phyloP scores from a whole-genome alignment of 2,888 invertebrate genomes.

The Lithophane leautieri region DNA sequence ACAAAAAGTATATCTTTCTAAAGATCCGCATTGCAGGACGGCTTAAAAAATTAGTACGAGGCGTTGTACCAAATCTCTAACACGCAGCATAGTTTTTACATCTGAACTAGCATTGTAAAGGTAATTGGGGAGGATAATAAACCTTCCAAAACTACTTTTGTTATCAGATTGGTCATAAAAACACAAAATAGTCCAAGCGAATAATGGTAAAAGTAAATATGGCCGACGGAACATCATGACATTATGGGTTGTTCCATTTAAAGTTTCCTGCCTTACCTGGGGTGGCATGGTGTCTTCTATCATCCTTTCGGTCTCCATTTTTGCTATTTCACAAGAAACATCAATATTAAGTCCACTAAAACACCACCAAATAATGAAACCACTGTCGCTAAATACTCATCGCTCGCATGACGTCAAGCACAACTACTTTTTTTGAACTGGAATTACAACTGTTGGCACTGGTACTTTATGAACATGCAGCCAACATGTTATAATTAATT shows the following conservation, averaged over 20 bases:
- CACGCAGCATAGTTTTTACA: conserved; percentile 29
- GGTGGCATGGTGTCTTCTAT: conserved; percentile 93
- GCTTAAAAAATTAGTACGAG: conserved; percentile 44
- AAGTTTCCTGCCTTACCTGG: conserved; percentile 81
- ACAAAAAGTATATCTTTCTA: conserved; percentile 55
- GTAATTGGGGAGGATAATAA: conserved; percentile 29
- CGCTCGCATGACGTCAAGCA: conserved; percentile 88
- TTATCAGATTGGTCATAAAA: conserved; percentile 69
- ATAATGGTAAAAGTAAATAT: conserved; percentile 83
- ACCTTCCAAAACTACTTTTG: conserved; percentile 49
- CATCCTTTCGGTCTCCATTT: conserved; percentile 98
- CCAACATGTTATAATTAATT: conserved; percentile 1
- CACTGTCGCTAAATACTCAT: conserved; percentile 85
- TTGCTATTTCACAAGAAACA: conserved; percentile 92
- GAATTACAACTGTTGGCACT: conserved; percentile 46
- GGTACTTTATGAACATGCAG: conserved; percentile 41
- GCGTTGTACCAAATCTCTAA: conserved; percentile 31
- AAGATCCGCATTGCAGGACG: conserved; percentile 81
- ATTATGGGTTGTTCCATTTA: conserved; percentile 85
- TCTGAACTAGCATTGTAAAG: conserved; percentile 23
- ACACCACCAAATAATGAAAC: conserved; percentile 83
- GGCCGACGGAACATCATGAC: conserved; percentile 87
- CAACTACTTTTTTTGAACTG: conserved; percentile 69
- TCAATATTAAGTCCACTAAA: conserved; percentile 84
- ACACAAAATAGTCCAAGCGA: conserved; percentile 77